Conservation (phyloP, 2,797 vertebrate genomes). For the Cyprinella venusta region DNA sequence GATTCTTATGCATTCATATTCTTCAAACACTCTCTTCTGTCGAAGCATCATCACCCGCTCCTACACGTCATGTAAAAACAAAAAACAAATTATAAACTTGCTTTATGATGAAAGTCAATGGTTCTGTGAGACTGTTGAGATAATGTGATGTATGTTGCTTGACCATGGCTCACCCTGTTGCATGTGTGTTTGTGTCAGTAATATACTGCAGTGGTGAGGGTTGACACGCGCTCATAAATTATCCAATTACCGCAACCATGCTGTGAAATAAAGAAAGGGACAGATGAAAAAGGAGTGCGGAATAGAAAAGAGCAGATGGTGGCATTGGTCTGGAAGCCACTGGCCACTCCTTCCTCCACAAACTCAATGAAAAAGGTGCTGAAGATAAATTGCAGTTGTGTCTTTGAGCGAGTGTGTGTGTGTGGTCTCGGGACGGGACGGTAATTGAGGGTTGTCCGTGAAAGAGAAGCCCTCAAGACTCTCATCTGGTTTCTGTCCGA, state of each 20-base stretch:
- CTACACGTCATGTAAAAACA: background rate
- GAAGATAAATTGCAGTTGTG: slow-evolving; percentile 29
- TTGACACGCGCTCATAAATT: slow-evolving; percentile 57
- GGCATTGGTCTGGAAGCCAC: slow-evolving; percentile 45
- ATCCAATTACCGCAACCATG: slow-evolving; percentile 56
- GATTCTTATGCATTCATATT: background rate
- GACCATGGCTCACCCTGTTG: slow-evolving; percentile 29
- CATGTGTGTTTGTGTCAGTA: slow-evolving; percentile 53
- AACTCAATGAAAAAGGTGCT: slow-evolving; percentile 38
- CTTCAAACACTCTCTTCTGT: background rate
- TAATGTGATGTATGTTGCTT: slow-evolving; percentile 27
- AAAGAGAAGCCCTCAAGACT: slow-evolving; percentile 45
- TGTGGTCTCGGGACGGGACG: slow-evolving; percentile 33
- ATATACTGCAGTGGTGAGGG: slow-evolving; percentile 55
- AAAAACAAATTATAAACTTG: background rate
- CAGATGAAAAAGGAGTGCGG: slow-evolving; percentile 20
- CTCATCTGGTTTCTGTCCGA: slow-evolving; percentile 54
- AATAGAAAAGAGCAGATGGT: slow-evolving; percentile 57
- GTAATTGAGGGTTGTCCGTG: slow-evolving; percentile 54
- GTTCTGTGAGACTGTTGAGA: background rate
- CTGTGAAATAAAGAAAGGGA: slow-evolving; percentile 31
- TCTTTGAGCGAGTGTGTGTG: slow-evolving; percentile 40
- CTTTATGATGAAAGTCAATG: background rate
- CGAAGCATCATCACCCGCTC: background rate
- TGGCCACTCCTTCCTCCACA: slow-evolving; percentile 45